These are phyloP conservation scores for Antheraea mylitta DNA, from an alignment of 1,140 invertebrate genomes.

Conservation along the genomic window DNA sequence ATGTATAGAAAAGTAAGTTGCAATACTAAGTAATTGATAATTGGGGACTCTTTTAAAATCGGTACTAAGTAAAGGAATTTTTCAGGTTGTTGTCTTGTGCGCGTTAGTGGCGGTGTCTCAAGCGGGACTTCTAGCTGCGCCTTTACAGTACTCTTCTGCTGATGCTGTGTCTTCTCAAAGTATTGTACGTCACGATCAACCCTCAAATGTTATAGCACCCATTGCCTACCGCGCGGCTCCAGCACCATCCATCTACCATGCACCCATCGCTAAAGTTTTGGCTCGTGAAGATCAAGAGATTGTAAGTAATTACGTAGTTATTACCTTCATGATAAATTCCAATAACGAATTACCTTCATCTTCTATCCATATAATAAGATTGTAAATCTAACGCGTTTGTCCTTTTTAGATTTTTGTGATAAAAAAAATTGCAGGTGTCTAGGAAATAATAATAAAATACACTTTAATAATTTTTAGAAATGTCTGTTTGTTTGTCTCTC, in stretches of 20 bases:
- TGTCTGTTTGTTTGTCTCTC: too few species aligned
- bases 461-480: too few species aligned
- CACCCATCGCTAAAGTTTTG: conserved; percentile 20
- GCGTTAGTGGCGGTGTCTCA: conserved; percentile 51
- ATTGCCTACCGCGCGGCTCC: conserved; percentile 36
- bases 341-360: too few species aligned
- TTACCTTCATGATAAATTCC: too few species aligned
- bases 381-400: not conserved
- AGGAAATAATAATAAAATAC: too few species aligned
- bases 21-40: not conserved
- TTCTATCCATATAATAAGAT: too few species aligned
- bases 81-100: conserved; percentile 51
- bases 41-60: not conserved
- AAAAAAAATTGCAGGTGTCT: too few species aligned
- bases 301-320: conserved; percentile 3
- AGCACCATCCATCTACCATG: conserved; percentile 29
- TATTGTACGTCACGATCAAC: conserved; percentile 58
- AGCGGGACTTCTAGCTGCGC: conserved; percentile 50
- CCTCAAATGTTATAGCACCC: conserved; percentile 26
- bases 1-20: conserved; percentile 36
- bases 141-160: conserved; percentile 46
- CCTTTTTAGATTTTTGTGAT: too few species aligned
- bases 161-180: conserved; percentile 58
- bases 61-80: not conserved
- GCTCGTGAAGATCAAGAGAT: conserved; percentile 13